These are phyloP conservation scores for Rosalia funebris DNA, from an alignment of 2,888 invertebrate species.

Conservation along the genomic window DNA sequence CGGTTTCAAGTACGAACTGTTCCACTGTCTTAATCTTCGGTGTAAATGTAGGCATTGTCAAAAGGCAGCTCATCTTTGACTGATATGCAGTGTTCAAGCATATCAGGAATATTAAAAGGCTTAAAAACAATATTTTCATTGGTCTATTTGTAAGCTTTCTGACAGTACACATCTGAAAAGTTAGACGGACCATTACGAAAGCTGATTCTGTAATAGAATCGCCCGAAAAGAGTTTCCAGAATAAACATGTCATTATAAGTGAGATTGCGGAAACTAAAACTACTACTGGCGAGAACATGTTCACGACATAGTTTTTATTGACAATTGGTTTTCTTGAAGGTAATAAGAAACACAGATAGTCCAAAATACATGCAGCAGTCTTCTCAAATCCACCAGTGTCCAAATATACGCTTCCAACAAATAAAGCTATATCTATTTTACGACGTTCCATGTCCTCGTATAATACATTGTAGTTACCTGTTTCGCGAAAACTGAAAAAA, in stretches of 20 bases:
- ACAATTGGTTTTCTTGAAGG: not conserved
- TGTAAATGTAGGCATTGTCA: not conserved
- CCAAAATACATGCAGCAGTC: not conserved
- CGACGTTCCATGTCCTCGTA: not conserved
- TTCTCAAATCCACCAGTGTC: not conserved
- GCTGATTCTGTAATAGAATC: not conserved
- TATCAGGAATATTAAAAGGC: not conserved
- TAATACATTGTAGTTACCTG: not conserved
- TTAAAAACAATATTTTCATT: not conserved
- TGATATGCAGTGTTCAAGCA: not conserved
- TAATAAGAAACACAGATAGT: not conserved
- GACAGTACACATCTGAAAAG: not conserved
- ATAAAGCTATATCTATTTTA: not conserved
- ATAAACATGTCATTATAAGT: not conserved
- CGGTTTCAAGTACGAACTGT: constrained; percentile 26
- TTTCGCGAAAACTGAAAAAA: no score
- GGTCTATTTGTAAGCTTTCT: not conserved
- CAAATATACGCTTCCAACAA: not conserved
- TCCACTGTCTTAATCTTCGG: constrained; percentile 31
- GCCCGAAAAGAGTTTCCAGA: not conserved
- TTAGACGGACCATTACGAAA: not conserved
- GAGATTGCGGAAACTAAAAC: not conserved
- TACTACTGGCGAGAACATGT: not conserved
- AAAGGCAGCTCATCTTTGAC: not conserved
- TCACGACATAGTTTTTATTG: not conserved